A percentile compares a stretch with the other conserved stretches of the same genome.
phyloP scores from a whole-genome alignment of 2,113 vertebrate species.

The Tricholaema leucomelas region DNA sequence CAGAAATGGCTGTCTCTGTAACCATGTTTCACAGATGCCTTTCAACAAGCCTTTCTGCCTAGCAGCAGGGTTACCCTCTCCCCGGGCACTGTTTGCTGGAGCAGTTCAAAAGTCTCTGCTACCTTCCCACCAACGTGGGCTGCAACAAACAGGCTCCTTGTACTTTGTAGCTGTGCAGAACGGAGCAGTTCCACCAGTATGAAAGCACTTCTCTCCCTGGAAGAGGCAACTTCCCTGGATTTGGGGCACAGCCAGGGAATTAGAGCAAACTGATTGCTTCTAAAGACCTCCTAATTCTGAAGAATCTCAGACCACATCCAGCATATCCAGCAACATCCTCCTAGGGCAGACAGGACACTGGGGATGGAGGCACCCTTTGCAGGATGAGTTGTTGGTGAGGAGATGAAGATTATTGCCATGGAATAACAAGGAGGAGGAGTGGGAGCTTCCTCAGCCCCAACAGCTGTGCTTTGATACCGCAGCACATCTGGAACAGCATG shows the following conservation, averaged over 20 bases:
- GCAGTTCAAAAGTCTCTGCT: not conserved
- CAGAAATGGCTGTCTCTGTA: conserved; percentile 26
- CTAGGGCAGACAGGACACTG: not conserved
- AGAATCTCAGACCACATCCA: conserved; percentile 11
- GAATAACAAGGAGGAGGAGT: not conserved
- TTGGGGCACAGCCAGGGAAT: conserved; percentile 18
- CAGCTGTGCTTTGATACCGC: conserved; percentile 49
- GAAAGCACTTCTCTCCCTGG: not conserved
- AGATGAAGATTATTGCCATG: not conserved
- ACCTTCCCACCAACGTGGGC: not conserved
- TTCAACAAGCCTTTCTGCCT: not conserved
- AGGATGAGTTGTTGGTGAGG: not conserved
- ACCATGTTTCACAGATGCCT: not conserved
- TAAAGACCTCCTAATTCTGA: conserved; percentile 46
- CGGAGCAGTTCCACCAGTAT: not conserved
- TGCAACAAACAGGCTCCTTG: not conserved
- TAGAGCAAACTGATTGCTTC: conserved; percentile 13
- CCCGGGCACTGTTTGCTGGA: not conserved
- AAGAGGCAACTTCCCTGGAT: conserved; percentile 1
- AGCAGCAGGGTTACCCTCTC: not conserved
- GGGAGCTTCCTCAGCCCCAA: not conserved
- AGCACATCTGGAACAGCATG: conserved; percentile 57
- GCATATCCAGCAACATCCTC: conserved; percentile 8
- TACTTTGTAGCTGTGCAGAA: not conserved
- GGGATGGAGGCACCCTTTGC: conserved; percentile 1